Conservation (phyloP, 2,888 invertebrate species). For the Psococerastis gibbosa region DNA sequence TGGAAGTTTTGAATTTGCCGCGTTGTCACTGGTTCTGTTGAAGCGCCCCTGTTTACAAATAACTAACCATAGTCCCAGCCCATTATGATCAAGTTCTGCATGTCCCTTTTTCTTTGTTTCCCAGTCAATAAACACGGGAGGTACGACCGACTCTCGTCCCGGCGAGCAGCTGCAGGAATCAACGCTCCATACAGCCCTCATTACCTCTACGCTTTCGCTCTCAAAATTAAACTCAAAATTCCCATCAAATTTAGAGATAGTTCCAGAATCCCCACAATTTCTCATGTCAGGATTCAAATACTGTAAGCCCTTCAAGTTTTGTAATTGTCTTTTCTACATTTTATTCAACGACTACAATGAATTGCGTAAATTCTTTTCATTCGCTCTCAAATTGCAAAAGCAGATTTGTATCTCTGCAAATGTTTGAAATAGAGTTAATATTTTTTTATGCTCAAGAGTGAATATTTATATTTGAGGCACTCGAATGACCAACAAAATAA, state of each 20-base stretch:
- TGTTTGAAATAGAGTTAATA: neutral
- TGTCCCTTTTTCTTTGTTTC: neutral
- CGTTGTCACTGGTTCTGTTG: too few species aligned
- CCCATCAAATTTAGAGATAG: neutral
- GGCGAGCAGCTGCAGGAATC: neutral
- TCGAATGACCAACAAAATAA: neutral
- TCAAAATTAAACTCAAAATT: slow-evolving; percentile 8
- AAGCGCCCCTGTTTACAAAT: too few species aligned
- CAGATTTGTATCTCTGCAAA: neutral
- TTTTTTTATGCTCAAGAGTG: neutral
- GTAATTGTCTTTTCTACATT: neutral
- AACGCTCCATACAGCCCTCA: neutral
- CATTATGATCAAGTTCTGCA: slow-evolving; percentile 4
- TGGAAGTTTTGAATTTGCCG: too few species aligned
- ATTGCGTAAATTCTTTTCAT: neutral
- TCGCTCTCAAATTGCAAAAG: slow-evolving; percentile 2
- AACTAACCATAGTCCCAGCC: neutral
- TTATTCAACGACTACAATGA: slow-evolving; percentile 5
- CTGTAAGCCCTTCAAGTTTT: neutral
- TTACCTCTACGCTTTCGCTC: slow-evolving; percentile 9
- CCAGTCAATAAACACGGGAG: slow-evolving; percentile 4
- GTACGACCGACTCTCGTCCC: neutral
- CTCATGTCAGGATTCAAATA: neutral
- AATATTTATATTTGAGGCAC: neutral
- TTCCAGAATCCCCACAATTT: neutral